Conservation (phyloP, 1,140 invertebrate genomes). For the Drosophila repleta region DNA sequence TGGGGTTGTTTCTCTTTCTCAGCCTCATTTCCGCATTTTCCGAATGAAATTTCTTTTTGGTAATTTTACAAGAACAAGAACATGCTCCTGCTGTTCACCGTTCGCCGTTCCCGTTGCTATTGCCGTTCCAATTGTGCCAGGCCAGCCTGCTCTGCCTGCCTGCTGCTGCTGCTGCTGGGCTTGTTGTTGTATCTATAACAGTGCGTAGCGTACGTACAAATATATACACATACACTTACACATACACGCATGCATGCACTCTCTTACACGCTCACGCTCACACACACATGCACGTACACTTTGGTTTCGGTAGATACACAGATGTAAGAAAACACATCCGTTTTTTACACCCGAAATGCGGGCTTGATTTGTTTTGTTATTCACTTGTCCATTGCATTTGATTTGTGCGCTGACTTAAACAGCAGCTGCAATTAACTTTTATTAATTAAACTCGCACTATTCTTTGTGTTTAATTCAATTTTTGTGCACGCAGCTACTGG, state of each 20-base stretch:
- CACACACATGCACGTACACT: conserved; percentile 37
- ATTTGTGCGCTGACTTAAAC: conserved; percentile 31
- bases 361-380: conserved; percentile 5
- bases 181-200: conserved; percentile 81
- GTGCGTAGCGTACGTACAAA: conserved; percentile 66
- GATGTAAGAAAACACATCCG: conserved; percentile 61
- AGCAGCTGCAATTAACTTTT: conserved; percentile 32
- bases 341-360: conserved; percentile 41
- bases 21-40: conserved; percentile 79
- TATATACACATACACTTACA: conserved; percentile 39
- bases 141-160: conserved; percentile 31
- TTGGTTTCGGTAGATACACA: conserved; percentile 57
- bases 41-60: conserved; percentile 79
- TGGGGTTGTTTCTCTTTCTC: conserved; percentile 74
- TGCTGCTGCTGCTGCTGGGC: conserved; percentile 41
- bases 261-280: not conserved
- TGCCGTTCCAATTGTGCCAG: conserved; percentile 44
- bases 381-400: conserved; percentile 37
- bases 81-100: conserved; percentile 35
- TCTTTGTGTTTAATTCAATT: conserved; percentile 38
- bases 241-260: conserved; percentile 15
- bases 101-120: conserved; percentile 34
- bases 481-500: conserved; percentile 49
- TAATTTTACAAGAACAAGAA: conserved; percentile 81
- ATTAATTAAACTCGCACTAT: conserved; percentile 40